phyloP scores from a whole-genome alignment of 2,113 vertebrate species.

The Chitala chitala region DNA sequence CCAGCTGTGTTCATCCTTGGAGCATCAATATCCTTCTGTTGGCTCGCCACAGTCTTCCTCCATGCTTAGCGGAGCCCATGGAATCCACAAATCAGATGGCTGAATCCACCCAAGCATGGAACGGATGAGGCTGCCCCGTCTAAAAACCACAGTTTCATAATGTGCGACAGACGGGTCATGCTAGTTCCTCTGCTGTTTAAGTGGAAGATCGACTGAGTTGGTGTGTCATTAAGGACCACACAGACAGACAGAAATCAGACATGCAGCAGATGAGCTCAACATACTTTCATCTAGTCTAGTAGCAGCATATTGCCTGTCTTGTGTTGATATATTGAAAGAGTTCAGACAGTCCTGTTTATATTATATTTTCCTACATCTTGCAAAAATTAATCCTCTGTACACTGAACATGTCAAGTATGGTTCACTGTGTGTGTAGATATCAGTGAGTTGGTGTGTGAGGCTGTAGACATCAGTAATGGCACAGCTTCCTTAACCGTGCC shows the following conservation, averaged over 20 bases:
- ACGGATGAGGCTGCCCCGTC: background rate
- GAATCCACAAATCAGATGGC: background rate
- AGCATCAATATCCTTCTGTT: conserved; percentile 83
- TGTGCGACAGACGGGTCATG: background rate
- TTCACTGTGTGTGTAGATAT: no score
- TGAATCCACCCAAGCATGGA: background rate
- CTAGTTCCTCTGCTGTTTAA: background rate
- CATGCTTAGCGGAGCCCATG: background rate
- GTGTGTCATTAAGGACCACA: background rate
- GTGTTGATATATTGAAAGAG: no score
- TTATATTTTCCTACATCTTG: no score
- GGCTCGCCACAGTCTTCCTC: fast-evolving
- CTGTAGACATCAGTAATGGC: no score
- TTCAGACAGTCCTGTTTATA: no score
- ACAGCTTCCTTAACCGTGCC: conserved; percentile 61
- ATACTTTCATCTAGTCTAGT: no score
- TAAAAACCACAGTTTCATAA: background rate
- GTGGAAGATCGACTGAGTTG: background rate
- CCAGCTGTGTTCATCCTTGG: conserved; percentile 77
- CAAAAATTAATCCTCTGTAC: no score
- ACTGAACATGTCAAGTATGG: no score
- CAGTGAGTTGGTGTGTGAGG: no score
- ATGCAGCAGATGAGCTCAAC: no score
- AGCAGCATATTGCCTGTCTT: no score
- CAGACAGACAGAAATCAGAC: no score